Base-by-base conservation (phyloP, 2,888 invertebrate genomes). In the Linnaemya vulpina region DNA sequence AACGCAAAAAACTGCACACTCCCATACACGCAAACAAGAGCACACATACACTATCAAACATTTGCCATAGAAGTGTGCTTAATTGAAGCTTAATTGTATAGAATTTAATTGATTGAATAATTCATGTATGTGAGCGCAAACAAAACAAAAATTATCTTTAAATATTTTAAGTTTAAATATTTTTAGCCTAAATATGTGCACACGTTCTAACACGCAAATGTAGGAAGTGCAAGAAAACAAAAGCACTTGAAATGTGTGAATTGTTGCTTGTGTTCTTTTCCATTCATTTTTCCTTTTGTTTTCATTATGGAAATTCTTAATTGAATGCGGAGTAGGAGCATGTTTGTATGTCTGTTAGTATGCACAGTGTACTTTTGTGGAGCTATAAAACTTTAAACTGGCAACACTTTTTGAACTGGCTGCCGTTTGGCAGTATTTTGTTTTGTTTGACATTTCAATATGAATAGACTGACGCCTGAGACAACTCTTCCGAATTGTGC, bases 191-290 rank as follows among this genome's bases (percentile, higher is more conserved):
- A 30, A 30, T 30, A 30, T 30, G 30, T 30, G 30, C 2, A 30
- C 5, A 46, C 17, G 3, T 20, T 2, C 8, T 7, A 43, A 89
- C 87, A 89, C 68, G 87, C 87, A 63, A 88, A 88, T 76, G 83
- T 90, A 71, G 87, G 89, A 67, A 83, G 85, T 46, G 71, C 71
- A 11, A 83, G 77, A 70, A 30, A 30, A 68, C 40, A 5, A 62
- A 53, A 49, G 4, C 51, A 70, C 22, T 60, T 78, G 38, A 9
- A 62, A 17, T 15, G 11, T 22, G 46, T 10, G 13, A 25, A 38
- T 49, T 40, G 15, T 40, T n/a, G n/a, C n/a, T n/a, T n/a, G 3
- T 51, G 15, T n/a, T 15, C 22, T 51, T 82, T 62, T 55, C 63
- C 30, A 60, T 63, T 1, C 38, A 38, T 38, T n/a, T 5, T 35